These are phyloP conservation scores for Pollenia griseotomentosa DNA, from an alignment of 2,888 invertebrate genomes.

Conservation along the genomic window DNA sequence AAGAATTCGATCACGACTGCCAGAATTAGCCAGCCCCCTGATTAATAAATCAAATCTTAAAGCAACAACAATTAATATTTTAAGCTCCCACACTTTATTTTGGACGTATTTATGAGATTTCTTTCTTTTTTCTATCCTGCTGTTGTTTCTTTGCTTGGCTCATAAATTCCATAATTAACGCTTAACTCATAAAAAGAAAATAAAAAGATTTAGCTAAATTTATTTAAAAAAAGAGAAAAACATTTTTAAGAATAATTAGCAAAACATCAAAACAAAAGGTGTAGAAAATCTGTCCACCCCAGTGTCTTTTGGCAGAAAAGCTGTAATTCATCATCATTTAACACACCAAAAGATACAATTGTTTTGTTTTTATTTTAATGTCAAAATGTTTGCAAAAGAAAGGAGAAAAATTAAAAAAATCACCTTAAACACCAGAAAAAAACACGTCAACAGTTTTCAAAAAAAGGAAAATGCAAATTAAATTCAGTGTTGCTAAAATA, in stretches of 20 bases:
- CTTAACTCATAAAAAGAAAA: conserved; percentile 7
- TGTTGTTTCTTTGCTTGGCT: not conserved
- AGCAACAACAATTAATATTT: conserved; percentile 3
- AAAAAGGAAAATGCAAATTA: not conserved
- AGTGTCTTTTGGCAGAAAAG: not conserved
- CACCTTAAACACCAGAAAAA: conserved; percentile 5
- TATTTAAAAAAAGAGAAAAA: not conserved
- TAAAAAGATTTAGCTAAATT: not conserved
- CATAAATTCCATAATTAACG: conserved; percentile 51
- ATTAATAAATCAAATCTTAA: conserved; percentile 29
- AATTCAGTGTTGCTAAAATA: not conserved
- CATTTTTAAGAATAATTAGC: not conserved
- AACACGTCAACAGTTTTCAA: conserved; percentile 1
- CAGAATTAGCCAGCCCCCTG: too few species aligned
- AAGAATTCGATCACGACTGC: too few species aligned
- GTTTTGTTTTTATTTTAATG: conserved; percentile 12
- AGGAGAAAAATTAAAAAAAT: not conserved
- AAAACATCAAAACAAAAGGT: conserved; percentile 3
- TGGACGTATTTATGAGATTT: conserved; percentile 8
- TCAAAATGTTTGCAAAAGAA: not conserved
- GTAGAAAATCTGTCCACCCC: conserved; percentile 9
- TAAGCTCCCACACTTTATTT: conserved; percentile 14
- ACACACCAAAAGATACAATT: not conserved
- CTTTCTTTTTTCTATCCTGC: not conserved
- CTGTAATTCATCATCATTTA: conserved; percentile 43